phyloP scores from a whole-genome alignment of 1,140 invertebrate genomes.

The Tetragonula clypearis region DNA sequence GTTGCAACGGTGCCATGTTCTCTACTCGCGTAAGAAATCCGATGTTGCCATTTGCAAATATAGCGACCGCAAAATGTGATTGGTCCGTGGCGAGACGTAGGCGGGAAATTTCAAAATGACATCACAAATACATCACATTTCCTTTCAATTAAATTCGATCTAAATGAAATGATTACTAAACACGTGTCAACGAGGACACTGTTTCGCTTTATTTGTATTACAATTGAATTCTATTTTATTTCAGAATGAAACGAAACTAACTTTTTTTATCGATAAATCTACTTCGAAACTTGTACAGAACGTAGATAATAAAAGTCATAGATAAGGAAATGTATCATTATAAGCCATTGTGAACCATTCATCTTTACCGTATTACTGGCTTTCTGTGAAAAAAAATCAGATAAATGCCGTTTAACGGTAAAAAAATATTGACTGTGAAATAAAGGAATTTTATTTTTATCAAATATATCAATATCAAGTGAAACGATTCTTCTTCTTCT shows the following conservation, averaged over 20 bases:
- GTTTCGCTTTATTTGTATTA: too few species aligned
- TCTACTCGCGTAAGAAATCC: constrained; percentile 6
- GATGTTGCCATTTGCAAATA: constrained; percentile 42
- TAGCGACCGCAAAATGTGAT: background rate
- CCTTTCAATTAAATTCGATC: background rate
- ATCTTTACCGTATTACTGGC: background rate
- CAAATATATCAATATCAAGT: too few species aligned
- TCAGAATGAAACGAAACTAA: background rate
- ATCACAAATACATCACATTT: background rate
- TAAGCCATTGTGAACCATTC: background rate
- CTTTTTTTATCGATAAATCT: background rate
- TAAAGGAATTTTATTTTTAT: background rate
- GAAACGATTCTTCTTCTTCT: background rate
- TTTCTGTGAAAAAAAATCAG: background rate
- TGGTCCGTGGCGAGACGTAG: background rate
- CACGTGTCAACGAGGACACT: too few species aligned
- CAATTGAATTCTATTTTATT: background rate
- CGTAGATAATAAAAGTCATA: background rate
- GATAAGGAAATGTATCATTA: background rate
- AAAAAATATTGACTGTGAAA: background rate
- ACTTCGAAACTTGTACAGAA: background rate
- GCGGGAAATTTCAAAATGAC: constrained; percentile 16
- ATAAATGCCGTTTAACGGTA: too few species aligned
- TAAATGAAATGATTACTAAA: background rate
- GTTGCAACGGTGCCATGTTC: constrained; percentile 55